Evolutionary conservation across 1,140 invertebrate genomes (phyloP), one percentile per base, ranked within the genome.

Genomic region (Cyrtorhinus lividipennis): DNA sequence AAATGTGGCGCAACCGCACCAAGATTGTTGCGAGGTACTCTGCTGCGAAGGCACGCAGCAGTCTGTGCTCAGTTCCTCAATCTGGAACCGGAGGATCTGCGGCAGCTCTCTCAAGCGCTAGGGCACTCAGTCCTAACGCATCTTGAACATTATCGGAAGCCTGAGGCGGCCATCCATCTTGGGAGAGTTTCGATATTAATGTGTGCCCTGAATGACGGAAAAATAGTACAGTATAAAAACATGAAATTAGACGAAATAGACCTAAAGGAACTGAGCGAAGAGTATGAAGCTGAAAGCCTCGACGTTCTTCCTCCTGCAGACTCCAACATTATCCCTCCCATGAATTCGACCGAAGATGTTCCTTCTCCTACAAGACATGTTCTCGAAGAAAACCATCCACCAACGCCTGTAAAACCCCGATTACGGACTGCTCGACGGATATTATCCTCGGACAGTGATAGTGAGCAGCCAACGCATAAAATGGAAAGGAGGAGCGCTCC

Each of bases 111-210:
- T 2, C 24, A 30, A 20, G 24, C 25, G 2, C 26, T 60, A 2
- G 59, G 24, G 5, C 59, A 60, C 59, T 38, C 59, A 2, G 24
- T 30, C 23, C 18, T n/a, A 13, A 60, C 59, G 12, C 59, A 60
- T 38, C 2, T 60, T 2, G 27, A 25, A 12, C 18, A 20, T 30
- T 60, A 60, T 23, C 24, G 59, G 18, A 38, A 30, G 44, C 24
- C 24, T 3, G 24, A 60, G 24, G 18, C 24, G n/a, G 59, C 25
- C 30, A 2, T 60, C 24, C 59, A 60, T 30, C 24, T 60, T 25
- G 59, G 24, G 24, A 27, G 59, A 60, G 18, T 60, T 5, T 30
- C 24, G 10, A 60, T 23, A 30, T 13, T 60, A 20, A 23, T 60
- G 13, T 27, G 18, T 20, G 59, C 59, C 30, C 18, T 60, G 8